phyloP scores from a whole-genome alignment of 1,140 invertebrate species.

The Pararge aegeria region DNA sequence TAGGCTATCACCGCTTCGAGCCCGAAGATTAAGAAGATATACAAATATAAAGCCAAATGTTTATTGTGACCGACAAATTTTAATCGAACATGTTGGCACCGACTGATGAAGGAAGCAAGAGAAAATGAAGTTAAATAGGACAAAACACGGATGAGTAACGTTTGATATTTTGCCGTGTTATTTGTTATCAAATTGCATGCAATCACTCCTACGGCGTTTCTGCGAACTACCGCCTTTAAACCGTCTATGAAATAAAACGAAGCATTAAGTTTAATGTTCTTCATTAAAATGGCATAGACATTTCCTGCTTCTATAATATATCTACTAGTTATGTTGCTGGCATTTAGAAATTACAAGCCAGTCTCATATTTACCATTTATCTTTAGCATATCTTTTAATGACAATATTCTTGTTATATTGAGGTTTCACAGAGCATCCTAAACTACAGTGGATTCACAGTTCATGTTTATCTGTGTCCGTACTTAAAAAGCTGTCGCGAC shows the following conservation, averaged over 20 bases:
- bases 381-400: no score
- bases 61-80: slow-evolving; percentile 19
- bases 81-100: slow-evolving; percentile 24
- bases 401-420: no score
- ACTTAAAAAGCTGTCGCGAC: no score
- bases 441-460: no score
- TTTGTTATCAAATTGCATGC: slow-evolving; percentile 45
- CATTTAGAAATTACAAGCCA: no score
- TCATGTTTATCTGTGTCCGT: no score
- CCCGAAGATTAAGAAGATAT: no score
- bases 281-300: background rate
- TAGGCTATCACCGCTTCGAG: no score
- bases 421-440: no score
- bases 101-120: slow-evolving; percentile 31
- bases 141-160: slow-evolving; percentile 42
- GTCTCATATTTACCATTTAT: no score
- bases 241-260: slow-evolving; percentile 20
- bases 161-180: slow-evolving; percentile 39
- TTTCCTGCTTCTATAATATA: background rate
- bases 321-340: no score
- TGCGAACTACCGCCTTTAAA: slow-evolving; percentile 23
- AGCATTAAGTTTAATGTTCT: background rate
- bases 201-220: slow-evolving; percentile 26
- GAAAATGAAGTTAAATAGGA: slow-evolving; percentile 36
- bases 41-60: background rate